A percentile compares a stretch with the other conserved stretches of the same genome.
phyloP scores from a whole-genome alignment of 2,888 invertebrate genomes.

The Spodoptera littoralis region DNA sequence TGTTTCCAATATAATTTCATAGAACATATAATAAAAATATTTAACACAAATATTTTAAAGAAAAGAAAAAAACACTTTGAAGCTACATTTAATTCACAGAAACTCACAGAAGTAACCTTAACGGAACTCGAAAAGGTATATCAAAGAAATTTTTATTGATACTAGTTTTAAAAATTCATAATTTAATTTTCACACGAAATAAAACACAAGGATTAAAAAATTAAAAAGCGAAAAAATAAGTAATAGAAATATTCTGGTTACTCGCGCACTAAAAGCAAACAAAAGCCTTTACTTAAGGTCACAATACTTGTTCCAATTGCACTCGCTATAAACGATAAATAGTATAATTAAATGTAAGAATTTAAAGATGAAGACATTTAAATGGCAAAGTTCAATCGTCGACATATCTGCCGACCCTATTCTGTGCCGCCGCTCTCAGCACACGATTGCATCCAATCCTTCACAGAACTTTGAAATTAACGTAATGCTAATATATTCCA shows the following conservation, averaged over 20 bases:
- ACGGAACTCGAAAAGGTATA: too few relatives aligned
- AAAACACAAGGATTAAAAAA: too few relatives aligned
- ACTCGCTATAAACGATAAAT: conserved; percentile 49
- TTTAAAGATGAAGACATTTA: conserved; percentile 71
- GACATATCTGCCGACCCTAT: conserved; percentile 76
- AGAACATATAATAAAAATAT: too few relatives aligned
- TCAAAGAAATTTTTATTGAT: too few relatives aligned
- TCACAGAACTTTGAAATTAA: conserved; percentile 59
- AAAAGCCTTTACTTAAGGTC: conserved; percentile 34
- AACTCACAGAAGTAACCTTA: too few relatives aligned
- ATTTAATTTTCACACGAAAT: too few relatives aligned
- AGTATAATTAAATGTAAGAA: conserved; percentile 71
- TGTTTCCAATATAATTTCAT: too few relatives aligned
- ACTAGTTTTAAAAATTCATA: too few relatives aligned
- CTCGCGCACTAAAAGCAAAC: conserved; percentile 8
- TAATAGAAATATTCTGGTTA: conserved; percentile 1
- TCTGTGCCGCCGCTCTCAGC: conserved; percentile 73
- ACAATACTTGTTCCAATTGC: conserved; percentile 30
- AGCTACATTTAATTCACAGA: too few relatives aligned
- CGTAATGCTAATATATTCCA: conserved; percentile 45
- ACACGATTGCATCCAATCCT: conserved; percentile 71
- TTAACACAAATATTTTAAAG: too few relatives aligned
- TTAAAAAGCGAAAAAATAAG: background rate
- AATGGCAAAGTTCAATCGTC: conserved; percentile 82
- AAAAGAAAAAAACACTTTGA: too few relatives aligned